Conservation (phyloP, 2,888 invertebrate species). For the Sminthurides aquaticus region DNA sequence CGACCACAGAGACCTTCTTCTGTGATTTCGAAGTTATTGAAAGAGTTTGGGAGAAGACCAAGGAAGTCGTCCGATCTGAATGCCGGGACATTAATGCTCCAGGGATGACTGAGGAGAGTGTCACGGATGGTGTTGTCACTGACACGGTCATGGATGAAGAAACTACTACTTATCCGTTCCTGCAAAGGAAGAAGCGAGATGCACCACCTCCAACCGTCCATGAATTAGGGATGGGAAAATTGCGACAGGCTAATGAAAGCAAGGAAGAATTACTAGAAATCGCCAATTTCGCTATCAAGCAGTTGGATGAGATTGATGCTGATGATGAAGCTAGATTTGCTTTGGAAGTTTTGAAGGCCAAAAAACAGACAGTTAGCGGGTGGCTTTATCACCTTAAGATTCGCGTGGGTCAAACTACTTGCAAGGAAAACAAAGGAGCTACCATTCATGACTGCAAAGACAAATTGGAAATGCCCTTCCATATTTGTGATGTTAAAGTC, state of each 20-base stretch:
- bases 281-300: constrained; percentile 50
- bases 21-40: constrained; percentile 60
- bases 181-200: not conserved
- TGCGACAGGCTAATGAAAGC: constrained; percentile 41
- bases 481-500: constrained; percentile 38
- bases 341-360: constrained; percentile 49
- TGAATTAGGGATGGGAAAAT: constrained; percentile 16
- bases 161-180: constrained; percentile 43
- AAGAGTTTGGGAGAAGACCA: constrained; percentile 59
- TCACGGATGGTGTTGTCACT: constrained; percentile 27
- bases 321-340: constrained; percentile 51
- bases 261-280: constrained; percentile 46
- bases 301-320: constrained; percentile 51
- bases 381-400: constrained; percentile 55
- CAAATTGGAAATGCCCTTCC: constrained; percentile 28
- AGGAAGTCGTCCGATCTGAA: constrained; percentile 57
- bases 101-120: constrained; percentile 46
- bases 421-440: constrained; percentile 43
- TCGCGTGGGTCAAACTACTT: constrained; percentile 52
- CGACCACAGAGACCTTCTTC: constrained; percentile 45
- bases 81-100: constrained; percentile 60
- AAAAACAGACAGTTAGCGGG: constrained; percentile 55
- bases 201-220: not conserved
- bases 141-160: constrained; percentile 45
- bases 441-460: constrained; percentile 34